Conservation (phyloP, 2,113 vertebrate species). For the Andinoacara biseriatus region DNA sequence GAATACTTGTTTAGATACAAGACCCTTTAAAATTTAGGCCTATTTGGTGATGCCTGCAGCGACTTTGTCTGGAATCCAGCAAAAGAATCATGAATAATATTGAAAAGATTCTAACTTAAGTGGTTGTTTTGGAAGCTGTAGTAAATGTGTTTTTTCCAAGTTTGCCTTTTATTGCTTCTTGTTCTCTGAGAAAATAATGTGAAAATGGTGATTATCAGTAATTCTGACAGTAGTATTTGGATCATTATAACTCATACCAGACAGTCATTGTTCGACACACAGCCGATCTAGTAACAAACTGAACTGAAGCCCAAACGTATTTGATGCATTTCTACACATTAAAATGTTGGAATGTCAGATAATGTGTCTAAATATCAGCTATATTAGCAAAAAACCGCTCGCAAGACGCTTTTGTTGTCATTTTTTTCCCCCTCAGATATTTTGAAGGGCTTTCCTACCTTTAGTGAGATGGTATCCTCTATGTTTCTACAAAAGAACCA, state of each 20-base stretch:
- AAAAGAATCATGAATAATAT: not conserved
- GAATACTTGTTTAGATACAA: not conserved
- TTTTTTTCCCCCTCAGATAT: not conserved
- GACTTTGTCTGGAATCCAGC: not conserved
- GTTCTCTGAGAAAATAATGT: not conserved
- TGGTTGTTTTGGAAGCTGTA: not conserved
- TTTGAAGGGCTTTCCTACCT: conserved; percentile 15
- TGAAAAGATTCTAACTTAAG: not conserved
- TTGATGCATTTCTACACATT: too few relatives aligned
- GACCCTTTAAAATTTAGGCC: not conserved
- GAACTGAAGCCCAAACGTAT: not conserved
- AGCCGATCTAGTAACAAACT: too few relatives aligned
- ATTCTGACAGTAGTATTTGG: not conserved
- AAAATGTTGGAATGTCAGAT: not conserved
- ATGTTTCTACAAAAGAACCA: conserved; percentile 38
- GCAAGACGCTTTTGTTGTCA: not conserved
- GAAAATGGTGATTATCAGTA: not conserved
- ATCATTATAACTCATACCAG: not conserved
- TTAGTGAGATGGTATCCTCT: conserved; percentile 22
- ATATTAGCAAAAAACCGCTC: not conserved
- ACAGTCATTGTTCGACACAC: not conserved
- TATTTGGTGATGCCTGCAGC: not conserved
- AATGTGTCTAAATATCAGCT: not conserved
- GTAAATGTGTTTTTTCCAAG: not conserved
- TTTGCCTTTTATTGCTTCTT: too few relatives aligned